Evolutionary conservation across 2,113 vertebrate genomes (phyloP).

Genomic region (Pseudorhombus dupliciocellatus): DNA sequence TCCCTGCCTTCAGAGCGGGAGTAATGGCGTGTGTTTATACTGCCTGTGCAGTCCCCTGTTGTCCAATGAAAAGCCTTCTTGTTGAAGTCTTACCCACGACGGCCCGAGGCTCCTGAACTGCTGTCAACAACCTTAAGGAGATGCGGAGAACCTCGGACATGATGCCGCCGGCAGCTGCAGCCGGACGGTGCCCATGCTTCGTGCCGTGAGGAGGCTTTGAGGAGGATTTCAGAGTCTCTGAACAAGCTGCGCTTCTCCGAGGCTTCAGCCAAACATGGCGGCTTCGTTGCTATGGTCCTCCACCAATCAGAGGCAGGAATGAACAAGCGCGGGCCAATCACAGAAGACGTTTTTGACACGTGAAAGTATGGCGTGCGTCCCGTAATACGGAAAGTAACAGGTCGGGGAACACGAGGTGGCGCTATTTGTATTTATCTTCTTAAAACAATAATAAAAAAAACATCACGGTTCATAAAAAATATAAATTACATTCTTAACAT

Average conservation of each 20-base stretch:
- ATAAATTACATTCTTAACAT: too few species aligned
- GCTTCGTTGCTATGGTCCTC: conserved; percentile 67
- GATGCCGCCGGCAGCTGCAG: not conserved
- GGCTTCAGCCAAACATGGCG: conserved; percentile 75
- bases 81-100: conserved; percentile 81
- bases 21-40: conserved; percentile 81
- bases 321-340: conserved; percentile 69
- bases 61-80: conserved; percentile 86
- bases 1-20: conserved; percentile 51
- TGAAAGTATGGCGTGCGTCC: conserved; percentile 56
- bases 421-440: not conserved
- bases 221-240: conserved; percentile 21
- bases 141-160: conserved; percentile 8
- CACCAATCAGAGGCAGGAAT: conserved; percentile 74
- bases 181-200: not conserved
- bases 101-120: conserved; percentile 31
- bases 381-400: not conserved
- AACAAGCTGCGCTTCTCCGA: conserved; percentile 47
- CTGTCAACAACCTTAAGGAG: conserved; percentile 22
- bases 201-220: not conserved
- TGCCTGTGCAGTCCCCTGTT: conserved; percentile 63
- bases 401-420: not conserved
- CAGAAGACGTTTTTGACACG: conserved; percentile 78
- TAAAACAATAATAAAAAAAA: not conserved
- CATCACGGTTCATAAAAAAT: not conserved